phyloP scores from a whole-genome alignment of 2,113 vertebrate species.

The Arenaria interpres region DNA sequence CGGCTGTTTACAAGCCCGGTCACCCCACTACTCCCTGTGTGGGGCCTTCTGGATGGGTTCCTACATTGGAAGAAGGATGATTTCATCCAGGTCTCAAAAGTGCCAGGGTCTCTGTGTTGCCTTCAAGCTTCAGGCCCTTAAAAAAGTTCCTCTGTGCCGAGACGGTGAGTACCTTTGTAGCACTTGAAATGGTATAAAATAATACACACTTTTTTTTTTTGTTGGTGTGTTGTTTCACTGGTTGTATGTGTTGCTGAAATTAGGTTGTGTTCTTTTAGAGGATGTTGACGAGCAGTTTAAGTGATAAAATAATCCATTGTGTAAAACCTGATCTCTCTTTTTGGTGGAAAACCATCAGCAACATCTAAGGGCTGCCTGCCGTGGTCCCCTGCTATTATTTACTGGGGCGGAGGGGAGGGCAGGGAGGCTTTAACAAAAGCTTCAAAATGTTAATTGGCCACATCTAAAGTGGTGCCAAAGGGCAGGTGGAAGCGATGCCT shows the following conservation, averaged over 20 bases:
- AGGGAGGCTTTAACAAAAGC: background rate
- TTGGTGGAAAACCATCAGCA: background rate
- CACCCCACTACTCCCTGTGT: background rate
- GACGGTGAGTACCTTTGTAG: background rate
- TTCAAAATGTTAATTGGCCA: background rate
- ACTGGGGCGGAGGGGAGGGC: background rate
- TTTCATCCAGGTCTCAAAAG: background rate
- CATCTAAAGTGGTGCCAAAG: background rate
- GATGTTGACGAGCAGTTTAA: background rate
- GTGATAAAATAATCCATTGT: background rate
- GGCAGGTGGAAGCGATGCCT: fast-evolving
- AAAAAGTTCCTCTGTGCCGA: background rate
- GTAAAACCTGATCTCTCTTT: background rate
- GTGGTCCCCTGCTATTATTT: background rate
- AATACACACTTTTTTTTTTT: background rate
- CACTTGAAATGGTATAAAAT: background rate
- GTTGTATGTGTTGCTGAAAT: background rate
- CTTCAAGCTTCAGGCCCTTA: background rate
- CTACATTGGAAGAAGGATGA: background rate
- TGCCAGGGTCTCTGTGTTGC: background rate
- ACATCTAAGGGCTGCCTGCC: background rate
- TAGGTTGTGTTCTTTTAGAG: background rate
- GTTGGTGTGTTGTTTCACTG: background rate
- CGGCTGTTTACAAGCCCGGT: background rate
- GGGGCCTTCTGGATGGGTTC: background rate